Evolutionary conservation across 1,140 invertebrate species (phyloP).

Genomic region (Drosophila pruinosa): DNA sequence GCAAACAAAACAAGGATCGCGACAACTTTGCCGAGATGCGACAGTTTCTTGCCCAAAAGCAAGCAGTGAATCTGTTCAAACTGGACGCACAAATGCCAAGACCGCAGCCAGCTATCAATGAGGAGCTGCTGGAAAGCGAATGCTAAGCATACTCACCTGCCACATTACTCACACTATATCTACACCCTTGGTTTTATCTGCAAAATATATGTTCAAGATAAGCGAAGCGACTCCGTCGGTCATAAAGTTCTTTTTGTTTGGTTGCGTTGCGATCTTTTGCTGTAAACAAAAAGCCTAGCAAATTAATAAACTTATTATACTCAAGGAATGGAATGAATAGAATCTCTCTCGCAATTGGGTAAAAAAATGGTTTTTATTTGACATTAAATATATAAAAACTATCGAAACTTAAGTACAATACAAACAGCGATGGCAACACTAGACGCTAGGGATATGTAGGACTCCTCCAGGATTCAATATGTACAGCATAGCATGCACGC

Average conservation of each 20-base stretch:
- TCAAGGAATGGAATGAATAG: neutral
- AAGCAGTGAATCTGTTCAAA: slow-evolving; percentile 72
- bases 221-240: slow-evolving; percentile 24
- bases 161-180: slow-evolving; percentile 21
- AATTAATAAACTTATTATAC: neutral
- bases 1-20: slow-evolving; percentile 72
- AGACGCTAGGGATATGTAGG: slow-evolving; percentile 43
- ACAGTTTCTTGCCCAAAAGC: slow-evolving; percentile 77
- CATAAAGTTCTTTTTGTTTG: slow-evolving; percentile 4
- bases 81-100: slow-evolving; percentile 34
- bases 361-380: slow-evolving; percentile 35
- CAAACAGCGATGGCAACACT: slow-evolving; percentile 67
- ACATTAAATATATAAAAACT: slow-evolving; percentile 54
- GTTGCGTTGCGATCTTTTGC: neutral
- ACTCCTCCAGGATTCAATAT: slow-evolving; percentile 11
- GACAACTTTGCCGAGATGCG: slow-evolving; percentile 82
- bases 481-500: slow-evolving; percentile 45
- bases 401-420: slow-evolving; percentile 72
- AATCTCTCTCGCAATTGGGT: neutral
- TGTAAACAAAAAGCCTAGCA: slow-evolving; percentile 11
- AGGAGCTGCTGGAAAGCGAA: slow-evolving; percentile 79
- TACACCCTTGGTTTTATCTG: slow-evolving; percentile 31
- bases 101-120: slow-evolving; percentile 32
- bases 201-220: slow-evolving; percentile 43
- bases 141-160: slow-evolving; percentile 42